Evolutionary conservation across 2,113 vertebrate genomes (phyloP), one percentile per base, ranked within the genome.

Genomic region (Formicarius rufipectus): DNA sequence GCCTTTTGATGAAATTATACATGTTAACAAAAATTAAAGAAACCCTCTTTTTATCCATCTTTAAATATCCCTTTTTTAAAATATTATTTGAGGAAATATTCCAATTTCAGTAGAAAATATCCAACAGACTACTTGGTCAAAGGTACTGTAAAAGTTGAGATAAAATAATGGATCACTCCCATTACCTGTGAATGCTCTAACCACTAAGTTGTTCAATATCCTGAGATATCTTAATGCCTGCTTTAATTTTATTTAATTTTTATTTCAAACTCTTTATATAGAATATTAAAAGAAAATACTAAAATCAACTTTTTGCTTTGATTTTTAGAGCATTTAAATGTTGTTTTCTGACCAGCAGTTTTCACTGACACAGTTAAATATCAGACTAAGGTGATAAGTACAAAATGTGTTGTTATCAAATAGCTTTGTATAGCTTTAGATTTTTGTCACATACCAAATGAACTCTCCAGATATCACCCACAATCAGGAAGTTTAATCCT

Each of bases 71-170:
- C 14, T 30, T 12, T 35, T 37, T 37, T 37, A 47, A 82, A 75
- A 31, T 31, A 4, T 44, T 1, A 1, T 15, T 84, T 78, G 25
- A 55, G 13, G 27, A 74, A 84, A 74, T 63, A 45, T 33, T 79
- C 90, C 1, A 22, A 44, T 80, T 85, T 55, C 60, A 23, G 37
- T 28, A 37, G 9, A 83, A 85, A 76, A 73, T 44, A 42, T 25
- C 10, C 16, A 64, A 47, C 11, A 31, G 9, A 11, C 0, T 45
- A 13, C 4, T n/a, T n/a, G n/a, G n/a, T n/a, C n/a, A n/a, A n/a
- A n/a, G n/a, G n/a, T n/a, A n/a, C 11, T 12, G 5, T 10, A 72
- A 59, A 88, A 86, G 0, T 50, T 86, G 18, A 55, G 25, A 45
- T 4, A 56, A 92, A 79, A 35, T 44, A 3, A n/a, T 25, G 8